phyloP scores from a whole-genome alignment of 2,888 invertebrate species.

The Cylloceria caligata region DNA sequence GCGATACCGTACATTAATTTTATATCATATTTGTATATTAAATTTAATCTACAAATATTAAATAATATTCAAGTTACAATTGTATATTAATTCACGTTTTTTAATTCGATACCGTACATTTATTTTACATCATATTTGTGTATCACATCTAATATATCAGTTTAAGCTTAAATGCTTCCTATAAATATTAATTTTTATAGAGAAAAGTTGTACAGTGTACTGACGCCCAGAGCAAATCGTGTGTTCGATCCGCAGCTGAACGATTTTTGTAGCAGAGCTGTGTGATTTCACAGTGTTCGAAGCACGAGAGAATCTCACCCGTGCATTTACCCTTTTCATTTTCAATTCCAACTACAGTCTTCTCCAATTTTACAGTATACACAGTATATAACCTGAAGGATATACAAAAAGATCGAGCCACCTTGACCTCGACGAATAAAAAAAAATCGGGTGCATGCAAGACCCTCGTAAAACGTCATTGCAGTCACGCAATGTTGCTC shows the following conservation, averaged over 20 bases:
- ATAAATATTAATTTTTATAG: too few relatives aligned
- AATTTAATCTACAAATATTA: too few relatives aligned
- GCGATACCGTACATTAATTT: too few relatives aligned
- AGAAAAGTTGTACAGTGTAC: too few relatives aligned
- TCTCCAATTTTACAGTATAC: not conserved
- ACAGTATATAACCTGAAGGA: not conserved
- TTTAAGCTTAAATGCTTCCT: too few relatives aligned
- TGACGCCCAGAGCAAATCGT: conserved; percentile 10
- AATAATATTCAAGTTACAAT: too few relatives aligned
- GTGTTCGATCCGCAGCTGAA: conserved; percentile 12
- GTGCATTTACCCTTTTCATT: conserved; percentile 17
- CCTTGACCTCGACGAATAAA: conserved; percentile 47
- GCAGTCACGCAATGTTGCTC: conserved; percentile 45
- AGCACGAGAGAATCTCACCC: not conserved
- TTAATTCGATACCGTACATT: too few relatives aligned
- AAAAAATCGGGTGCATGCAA: conserved; percentile 9
- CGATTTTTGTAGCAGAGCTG: not conserved
- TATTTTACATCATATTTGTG: too few relatives aligned
- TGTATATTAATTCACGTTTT: too few relatives aligned
- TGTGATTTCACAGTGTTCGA: not conserved
- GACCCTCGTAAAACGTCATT: conserved; percentile 31
- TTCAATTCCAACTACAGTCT: not conserved
- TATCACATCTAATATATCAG: too few relatives aligned
- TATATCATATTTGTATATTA: too few relatives aligned
- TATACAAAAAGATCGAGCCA: conserved; percentile 20